Evolutionary conservation across 2,797 vertebrate species (phyloP).

Genomic region (Pseudocheirus occidentalis): DNA sequence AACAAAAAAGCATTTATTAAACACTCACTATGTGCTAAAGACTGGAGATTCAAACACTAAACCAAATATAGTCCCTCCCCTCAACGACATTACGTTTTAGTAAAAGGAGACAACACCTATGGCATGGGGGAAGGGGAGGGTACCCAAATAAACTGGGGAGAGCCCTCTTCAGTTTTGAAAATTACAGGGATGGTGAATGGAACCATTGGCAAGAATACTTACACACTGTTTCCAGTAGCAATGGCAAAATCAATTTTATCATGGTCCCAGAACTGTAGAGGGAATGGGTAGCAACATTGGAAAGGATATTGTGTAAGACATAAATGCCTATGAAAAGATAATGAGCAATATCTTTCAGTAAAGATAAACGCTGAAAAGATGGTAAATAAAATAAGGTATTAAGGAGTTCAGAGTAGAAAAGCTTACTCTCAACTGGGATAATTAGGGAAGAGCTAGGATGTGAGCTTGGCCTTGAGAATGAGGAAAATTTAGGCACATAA

Average conservation of each 20-base stretch:
- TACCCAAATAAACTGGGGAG: background rate
- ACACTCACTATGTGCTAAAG: background rate
- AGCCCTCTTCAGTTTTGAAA: background rate
- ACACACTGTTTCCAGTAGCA: background rate
- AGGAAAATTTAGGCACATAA: background rate
- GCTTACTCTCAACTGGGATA: conserved; percentile 2
- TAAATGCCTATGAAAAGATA: background rate
- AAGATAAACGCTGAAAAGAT: background rate
- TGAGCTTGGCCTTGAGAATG: background rate
- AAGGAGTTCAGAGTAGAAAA: background rate
- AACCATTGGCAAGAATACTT: background rate
- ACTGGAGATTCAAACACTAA: background rate
- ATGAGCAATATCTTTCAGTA: conserved; percentile 4
- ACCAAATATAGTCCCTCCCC: background rate
- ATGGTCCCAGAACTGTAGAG: background rate
- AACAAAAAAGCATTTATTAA: background rate
- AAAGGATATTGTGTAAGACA: background rate
- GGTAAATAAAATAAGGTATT: background rate
- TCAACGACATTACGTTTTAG: background rate
- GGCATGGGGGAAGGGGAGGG: background rate
- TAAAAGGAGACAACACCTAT: background rate
- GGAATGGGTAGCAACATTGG: background rate
- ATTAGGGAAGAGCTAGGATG: background rate
- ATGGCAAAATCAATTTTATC: background rate
- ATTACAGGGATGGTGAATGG: background rate